A percentile compares a stretch with the other conserved stretches of the same genome.
phyloP scores from a whole-genome alignment of 1,140 invertebrate species.

The Ostrea denselamellosa region DNA sequence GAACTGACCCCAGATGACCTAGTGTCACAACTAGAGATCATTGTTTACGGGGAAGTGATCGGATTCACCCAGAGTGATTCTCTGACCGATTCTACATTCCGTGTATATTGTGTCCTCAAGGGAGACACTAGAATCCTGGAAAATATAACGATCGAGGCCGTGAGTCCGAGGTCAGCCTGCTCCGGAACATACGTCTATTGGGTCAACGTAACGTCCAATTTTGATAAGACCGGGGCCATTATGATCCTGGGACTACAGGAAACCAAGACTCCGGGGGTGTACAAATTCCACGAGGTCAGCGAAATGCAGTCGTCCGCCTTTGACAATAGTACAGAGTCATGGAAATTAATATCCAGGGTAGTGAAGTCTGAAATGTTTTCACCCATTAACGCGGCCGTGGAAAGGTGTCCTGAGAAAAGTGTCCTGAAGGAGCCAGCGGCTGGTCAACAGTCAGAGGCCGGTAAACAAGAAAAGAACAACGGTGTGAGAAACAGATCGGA shows the following conservation, averaged over 20 bases:
- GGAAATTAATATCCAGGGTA: neutral
- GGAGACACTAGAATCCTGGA: neutral
- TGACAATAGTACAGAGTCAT: neutral
- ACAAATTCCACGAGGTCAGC: slow-evolving; percentile 4
- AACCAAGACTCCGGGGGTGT: neutral
- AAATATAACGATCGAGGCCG: slow-evolving; percentile 26
- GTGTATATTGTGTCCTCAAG: slow-evolving; percentile 22
- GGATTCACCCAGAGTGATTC: neutral
- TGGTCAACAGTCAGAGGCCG: neutral
- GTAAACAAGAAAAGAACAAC: neutral
- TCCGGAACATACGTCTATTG: slow-evolving; percentile 40
- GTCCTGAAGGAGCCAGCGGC: neutral
- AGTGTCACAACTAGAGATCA: neutral
- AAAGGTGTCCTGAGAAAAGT: neutral
- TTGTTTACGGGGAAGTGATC: slow-evolving; percentile 18
- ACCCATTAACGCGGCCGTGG: neutral
- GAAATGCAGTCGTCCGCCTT: slow-evolving; percentile 27
- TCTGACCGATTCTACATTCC: neutral
- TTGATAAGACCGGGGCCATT: neutral
- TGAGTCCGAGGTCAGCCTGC: neutral
- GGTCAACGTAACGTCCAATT: neutral
- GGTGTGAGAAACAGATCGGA: neutral
- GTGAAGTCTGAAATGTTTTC: neutral
- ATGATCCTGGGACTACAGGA: slow-evolving; percentile 3
- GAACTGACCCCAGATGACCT: slow-evolving; percentile 40